Evolutionary conservation across 2,797 vertebrate genomes (phyloP).

Genomic region (Typhlichthys subterraneus): DNA sequence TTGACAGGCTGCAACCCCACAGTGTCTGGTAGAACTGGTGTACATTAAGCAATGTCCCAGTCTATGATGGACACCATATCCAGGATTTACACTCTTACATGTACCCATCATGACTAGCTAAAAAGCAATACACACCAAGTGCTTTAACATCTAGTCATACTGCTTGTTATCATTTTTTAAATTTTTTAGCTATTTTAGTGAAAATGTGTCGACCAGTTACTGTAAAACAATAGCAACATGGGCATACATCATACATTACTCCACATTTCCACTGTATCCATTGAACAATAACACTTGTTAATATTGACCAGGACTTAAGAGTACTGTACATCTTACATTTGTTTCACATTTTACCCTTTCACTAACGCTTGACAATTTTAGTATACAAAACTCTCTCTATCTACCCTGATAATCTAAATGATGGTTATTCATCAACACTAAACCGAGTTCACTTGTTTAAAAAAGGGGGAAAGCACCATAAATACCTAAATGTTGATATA

Average conservation of each 20-base stretch:
- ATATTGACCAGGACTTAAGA: conserved; percentile 23
- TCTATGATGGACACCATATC: conserved; percentile 24
- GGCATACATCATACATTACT: conserved; percentile 46
- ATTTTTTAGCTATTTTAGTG: background rate
- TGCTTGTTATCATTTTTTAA: conserved; percentile 3
- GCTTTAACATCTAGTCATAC: conserved; percentile 16
- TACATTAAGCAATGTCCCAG: conserved; percentile 39
- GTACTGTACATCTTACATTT: conserved; percentile 7
- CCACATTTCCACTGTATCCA: conserved; percentile 43
- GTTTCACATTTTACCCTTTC: conserved; percentile 22
- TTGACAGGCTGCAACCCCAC: conserved; percentile 22
- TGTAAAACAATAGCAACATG: conserved; percentile 40
- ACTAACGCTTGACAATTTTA: conserved; percentile 32
- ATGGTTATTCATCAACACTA: conserved; percentile 42
- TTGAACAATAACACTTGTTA: conserved; percentile 38
- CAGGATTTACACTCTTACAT: conserved; percentile 3
- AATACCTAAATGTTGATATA: conserved; percentile 37
- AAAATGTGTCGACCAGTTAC: conserved; percentile 23
- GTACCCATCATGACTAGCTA: conserved; percentile 17
- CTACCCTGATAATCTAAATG: conserved; percentile 45
- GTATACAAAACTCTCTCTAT: conserved; percentile 46
- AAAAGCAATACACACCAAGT: conserved; percentile 44
- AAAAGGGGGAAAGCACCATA: conserved; percentile 55
- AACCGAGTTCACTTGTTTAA: background rate
- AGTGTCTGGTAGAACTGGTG: conserved; percentile 51